A percentile compares a stretch with the other conserved stretches of the same genome.
Evolutionary conservation across 1,140 invertebrate species (phyloP).

Genomic region (Dufourea novaeangliae): DNA sequence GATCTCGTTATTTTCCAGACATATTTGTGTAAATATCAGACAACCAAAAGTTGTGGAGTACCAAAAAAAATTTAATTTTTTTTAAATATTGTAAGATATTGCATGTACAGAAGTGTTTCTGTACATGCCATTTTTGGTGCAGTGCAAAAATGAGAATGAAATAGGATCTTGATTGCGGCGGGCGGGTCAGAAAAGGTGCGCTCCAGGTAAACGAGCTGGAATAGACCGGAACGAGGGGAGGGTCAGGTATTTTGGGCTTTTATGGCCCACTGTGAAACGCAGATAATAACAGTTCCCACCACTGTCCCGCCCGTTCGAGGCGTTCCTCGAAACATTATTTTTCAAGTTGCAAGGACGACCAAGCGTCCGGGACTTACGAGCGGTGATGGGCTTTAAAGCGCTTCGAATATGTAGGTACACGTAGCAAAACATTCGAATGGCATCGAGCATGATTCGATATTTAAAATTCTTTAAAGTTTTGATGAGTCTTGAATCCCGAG

Average conservation of each 20-base stretch:
- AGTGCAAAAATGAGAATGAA: neutral
- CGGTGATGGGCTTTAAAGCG: too few species aligned
- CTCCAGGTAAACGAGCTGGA: constrained; percentile 1
- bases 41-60: too few species aligned
- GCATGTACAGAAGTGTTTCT: neutral
- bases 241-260: neutral
- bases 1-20: too few species aligned
- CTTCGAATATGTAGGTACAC: too few species aligned
- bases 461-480: too few species aligned
- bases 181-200: neutral
- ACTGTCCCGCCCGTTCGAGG: neutral
- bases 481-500: too few species aligned
- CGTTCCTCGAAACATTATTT: neutral
- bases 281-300: neutral
- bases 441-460: too few species aligned
- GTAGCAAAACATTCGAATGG: too few species aligned
- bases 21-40: too few species aligned
- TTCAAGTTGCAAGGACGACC: neutral
- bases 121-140: too few species aligned
- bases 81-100: too few species aligned
- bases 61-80: too few species aligned
- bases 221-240: neutral
- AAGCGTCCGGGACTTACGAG: neutral
- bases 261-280: neutral
- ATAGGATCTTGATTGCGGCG: neutral